phyloP scores from a whole-genome alignment of 2,113 vertebrate genomes.

The Holacanthus passer region DNA sequence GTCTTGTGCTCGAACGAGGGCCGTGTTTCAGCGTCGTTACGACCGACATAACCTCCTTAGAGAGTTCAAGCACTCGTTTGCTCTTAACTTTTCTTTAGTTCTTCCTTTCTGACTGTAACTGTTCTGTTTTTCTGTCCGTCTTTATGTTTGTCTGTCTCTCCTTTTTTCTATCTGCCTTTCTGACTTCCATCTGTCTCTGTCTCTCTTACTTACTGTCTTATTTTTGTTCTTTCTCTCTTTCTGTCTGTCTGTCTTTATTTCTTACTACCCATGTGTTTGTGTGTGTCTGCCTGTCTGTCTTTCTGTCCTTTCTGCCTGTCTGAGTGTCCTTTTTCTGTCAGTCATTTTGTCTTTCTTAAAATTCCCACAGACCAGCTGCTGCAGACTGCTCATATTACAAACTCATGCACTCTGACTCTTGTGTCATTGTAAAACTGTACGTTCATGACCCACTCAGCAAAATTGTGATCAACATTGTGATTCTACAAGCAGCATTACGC shows the following conservation, averaged over 20 bases:
- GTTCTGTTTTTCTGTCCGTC: not conserved
- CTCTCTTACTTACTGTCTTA: not conserved
- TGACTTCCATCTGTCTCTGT: not conserved
- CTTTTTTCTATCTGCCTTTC: not conserved
- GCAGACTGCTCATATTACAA: not conserved
- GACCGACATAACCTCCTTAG: not conserved
- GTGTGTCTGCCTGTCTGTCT: not conserved
- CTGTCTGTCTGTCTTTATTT: not conserved
- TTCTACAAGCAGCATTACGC: conserved; percentile 11
- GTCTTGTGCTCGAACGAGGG: not conserved
- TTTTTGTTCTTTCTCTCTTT: not conserved
- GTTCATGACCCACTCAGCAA: not conserved
- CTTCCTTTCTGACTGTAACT: not conserved
- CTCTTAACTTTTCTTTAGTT: not conserved
- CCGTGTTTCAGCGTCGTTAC: not conserved
- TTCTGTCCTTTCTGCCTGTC: not conserved
- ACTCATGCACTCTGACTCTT: not conserved
- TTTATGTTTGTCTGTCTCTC: not conserved
- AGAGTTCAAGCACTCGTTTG: not conserved
- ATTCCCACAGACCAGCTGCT: not conserved
- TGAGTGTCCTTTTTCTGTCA: not conserved
- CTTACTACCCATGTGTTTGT: not conserved
- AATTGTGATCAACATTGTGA: conserved; percentile 24
- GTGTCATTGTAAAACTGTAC: not conserved
- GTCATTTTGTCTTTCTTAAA: not conserved